Evolutionary conservation across 1,140 invertebrate species (phyloP).

Genomic region (Spodoptera litura): DNA sequence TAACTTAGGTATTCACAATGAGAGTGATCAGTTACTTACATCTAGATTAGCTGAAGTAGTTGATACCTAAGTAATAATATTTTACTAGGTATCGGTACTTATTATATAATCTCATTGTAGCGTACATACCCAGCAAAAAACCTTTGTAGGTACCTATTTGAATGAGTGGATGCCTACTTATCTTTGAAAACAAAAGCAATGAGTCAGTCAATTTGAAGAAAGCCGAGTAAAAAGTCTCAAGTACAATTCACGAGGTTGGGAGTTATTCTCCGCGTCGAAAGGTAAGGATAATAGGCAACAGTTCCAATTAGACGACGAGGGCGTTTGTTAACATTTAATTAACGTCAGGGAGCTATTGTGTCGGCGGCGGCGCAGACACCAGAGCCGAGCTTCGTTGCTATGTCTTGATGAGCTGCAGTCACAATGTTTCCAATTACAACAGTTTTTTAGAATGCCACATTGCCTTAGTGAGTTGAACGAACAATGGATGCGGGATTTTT

Average conservation of each 20-base stretch:
- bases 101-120: too few species aligned
- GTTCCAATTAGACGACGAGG: constrained; percentile 85
- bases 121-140: not conserved
- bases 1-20: too few species aligned
- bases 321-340: constrained; percentile 86
- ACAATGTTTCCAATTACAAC: constrained; percentile 50
- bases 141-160: constrained; percentile 7
- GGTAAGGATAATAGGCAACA: constrained; percentile 85
- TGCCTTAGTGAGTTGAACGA: constrained; percentile 51
- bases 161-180: constrained; percentile 39
- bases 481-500: constrained; percentile 31
- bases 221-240: constrained; percentile 71
- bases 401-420: constrained; percentile 52
- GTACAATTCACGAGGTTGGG: constrained; percentile 76
- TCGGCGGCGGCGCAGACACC: constrained; percentile 68
- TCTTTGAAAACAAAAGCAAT: constrained; percentile 56
- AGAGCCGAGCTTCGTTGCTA: constrained; percentile 54
- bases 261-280: constrained; percentile 79
- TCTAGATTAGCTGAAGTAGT: too few species aligned
- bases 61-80: too few species aligned
- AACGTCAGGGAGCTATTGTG: constrained; percentile 83
- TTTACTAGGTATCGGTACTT: too few species aligned
- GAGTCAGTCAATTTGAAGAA: constrained; percentile 64
- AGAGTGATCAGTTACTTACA: too few species aligned
- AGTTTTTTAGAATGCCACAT: constrained; percentile 33